These are phyloP conservation scores for Ammodytes marinus DNA, from an alignment of 2,113 vertebrate genomes.

Conservation along the genomic window DNA sequence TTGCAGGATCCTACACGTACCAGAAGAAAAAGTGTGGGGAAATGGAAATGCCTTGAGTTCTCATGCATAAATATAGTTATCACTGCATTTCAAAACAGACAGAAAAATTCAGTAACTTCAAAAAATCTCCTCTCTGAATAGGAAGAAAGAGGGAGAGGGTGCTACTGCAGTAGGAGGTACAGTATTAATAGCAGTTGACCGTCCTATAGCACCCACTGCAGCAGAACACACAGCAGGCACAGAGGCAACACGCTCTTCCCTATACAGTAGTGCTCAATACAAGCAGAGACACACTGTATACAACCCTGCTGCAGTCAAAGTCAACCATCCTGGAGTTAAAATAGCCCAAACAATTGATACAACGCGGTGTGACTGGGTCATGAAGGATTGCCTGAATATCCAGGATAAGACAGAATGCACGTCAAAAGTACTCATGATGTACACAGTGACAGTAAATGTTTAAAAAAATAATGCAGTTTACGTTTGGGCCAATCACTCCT, in stretches of 20 bases:
- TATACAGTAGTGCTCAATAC: slow-evolving; percentile 50
- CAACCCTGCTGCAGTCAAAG: slow-evolving; percentile 61
- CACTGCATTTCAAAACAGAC: slow-evolving; percentile 5
- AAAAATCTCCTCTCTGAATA: slow-evolving; percentile 27
- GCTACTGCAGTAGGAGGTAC: slow-evolving; percentile 62
- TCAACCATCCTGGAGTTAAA: slow-evolving; percentile 50
- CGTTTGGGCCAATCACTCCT: not conserved
- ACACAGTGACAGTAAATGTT: slow-evolving; percentile 30
- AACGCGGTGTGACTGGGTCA: slow-evolving; percentile 40
- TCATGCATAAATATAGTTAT: slow-evolving; percentile 16
- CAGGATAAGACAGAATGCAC: not conserved
- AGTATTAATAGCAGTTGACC: slow-evolving; percentile 76
- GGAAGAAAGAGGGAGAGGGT: slow-evolving; percentile 45
- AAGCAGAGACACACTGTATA: slow-evolving; percentile 46
- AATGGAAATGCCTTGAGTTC: not conserved
- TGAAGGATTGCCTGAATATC: slow-evolving; percentile 6
- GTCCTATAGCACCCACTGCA: slow-evolving; percentile 74
- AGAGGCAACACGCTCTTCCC: slow-evolving; percentile 46
- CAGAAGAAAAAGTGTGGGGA: not conserved
- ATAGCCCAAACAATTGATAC: slow-evolving; percentile 38
- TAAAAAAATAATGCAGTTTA: slow-evolving; percentile 16
- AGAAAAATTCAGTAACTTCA: slow-evolving; percentile 23
- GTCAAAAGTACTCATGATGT: slow-evolving; percentile 27
- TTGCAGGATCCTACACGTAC: not conserved
- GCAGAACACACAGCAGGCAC: slow-evolving; percentile 63